Evolutionary conservation across 2,888 invertebrate genomes (phyloP).

Genomic region (Oscheius myriophilus): DNA sequence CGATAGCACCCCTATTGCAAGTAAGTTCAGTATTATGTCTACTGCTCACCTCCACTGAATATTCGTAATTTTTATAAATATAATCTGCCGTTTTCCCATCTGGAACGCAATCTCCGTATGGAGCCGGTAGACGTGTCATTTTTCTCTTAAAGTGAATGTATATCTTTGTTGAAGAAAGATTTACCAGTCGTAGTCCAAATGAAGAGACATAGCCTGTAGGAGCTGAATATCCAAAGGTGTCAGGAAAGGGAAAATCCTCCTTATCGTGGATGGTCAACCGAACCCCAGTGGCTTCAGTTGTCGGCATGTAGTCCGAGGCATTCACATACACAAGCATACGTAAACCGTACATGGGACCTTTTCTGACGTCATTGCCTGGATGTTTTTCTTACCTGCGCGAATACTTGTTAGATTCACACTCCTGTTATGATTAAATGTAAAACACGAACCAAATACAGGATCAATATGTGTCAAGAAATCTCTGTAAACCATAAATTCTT

Average conservation of each 20-base stretch:
- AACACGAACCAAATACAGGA: slow-evolving; percentile 65
- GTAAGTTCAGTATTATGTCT: not conserved
- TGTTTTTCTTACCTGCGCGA: slow-evolving; percentile 53
- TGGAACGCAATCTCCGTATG: slow-evolving; percentile 67
- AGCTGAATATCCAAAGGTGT: slow-evolving; percentile 65
- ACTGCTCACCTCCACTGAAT: slow-evolving; percentile 62
- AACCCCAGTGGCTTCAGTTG: slow-evolving; percentile 68
- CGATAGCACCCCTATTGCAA: slow-evolving; percentile 67
- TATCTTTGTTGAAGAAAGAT: not conserved
- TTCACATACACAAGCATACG: slow-evolving; percentile 67
- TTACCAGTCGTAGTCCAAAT: slow-evolving; percentile 62
- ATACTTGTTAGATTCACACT: slow-evolving; percentile 58
- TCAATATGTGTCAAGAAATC: slow-evolving; percentile 65
- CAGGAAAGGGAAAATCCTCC: slow-evolving; percentile 68
- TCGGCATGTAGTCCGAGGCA: slow-evolving; percentile 67
- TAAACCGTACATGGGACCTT: slow-evolving; percentile 68
- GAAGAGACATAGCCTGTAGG: slow-evolving; percentile 67
- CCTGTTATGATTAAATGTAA: slow-evolving; percentile 65
- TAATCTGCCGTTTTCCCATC: slow-evolving; percentile 64
- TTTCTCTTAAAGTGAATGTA: slow-evolving; percentile 45
- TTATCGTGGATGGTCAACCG: slow-evolving; percentile 67
- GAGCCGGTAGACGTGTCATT: slow-evolving; percentile 62
- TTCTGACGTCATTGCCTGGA: not conserved
- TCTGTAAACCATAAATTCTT: slow-evolving; percentile 34
- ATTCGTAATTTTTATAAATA: slow-evolving; percentile 63